Percentiles rank a stretch among this genome's conserved stretches.
Conservation (phyloP, 2,888 invertebrate genomes). For the Nezara viridula region DNA sequence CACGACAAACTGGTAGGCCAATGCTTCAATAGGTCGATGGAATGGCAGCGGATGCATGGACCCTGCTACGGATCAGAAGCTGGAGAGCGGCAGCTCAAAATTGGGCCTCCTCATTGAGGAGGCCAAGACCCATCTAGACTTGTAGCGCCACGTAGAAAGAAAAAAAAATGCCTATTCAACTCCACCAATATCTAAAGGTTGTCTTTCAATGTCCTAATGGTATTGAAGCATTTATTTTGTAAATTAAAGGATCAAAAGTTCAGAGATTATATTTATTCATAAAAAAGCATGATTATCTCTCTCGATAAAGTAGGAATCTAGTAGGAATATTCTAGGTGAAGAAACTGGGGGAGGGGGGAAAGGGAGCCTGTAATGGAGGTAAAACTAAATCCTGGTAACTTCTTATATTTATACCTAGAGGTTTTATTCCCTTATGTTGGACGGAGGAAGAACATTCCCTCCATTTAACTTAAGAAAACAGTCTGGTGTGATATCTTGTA, state of each 20-base stretch:
- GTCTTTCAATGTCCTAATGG: conserved; percentile 99
- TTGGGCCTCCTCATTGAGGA: too few species aligned
- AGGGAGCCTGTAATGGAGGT: conserved; percentile 81
- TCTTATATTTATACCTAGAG: conserved; percentile 95
- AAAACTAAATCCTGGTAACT: conserved; percentile 86
- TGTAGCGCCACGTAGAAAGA: too few species aligned
- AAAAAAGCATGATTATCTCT: conserved; percentile 77
- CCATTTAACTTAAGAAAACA: conserved; percentile 93
- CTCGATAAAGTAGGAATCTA: conserved; percentile 89
- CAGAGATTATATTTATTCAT: conserved; percentile 92
- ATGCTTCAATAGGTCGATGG: too few species aligned
- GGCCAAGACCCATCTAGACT: too few species aligned
- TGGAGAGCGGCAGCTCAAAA: too few species aligned
- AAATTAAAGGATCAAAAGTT: conserved; percentile 94
- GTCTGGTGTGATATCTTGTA: conserved; percentile 92
- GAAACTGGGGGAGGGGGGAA: too few species aligned
- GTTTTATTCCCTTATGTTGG: conserved; percentile 87
- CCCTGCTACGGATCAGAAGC: too few species aligned
- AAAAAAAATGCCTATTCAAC: conserved; percentile 98
- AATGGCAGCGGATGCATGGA: too few species aligned
- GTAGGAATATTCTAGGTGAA: conserved; percentile 79
- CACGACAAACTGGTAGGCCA: too few species aligned
- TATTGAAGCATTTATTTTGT: conserved; percentile 97
- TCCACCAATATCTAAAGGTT: conserved; percentile 95
- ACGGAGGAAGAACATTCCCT: conserved; percentile 88